Evolutionary conservation across 2,113 vertebrate genomes (phyloP).

Genomic region (Charadrius vociferus): DNA sequence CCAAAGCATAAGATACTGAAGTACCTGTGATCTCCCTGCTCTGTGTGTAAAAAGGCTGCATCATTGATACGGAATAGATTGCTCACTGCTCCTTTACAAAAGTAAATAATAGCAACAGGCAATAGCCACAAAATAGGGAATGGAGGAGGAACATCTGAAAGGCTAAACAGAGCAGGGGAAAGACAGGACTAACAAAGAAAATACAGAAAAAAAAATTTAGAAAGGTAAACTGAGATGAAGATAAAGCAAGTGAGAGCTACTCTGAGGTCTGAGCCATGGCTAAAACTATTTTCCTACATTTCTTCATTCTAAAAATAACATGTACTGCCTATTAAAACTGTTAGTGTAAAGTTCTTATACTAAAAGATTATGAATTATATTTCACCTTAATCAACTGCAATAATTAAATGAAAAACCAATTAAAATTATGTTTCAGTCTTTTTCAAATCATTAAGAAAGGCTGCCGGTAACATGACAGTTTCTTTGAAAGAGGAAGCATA

Average conservation of each 20-base stretch:
- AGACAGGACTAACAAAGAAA: not conserved
- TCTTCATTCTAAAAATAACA: not conserved
- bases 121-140: not conserved
- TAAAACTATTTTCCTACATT: not conserved
- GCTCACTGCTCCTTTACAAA: not conserved
- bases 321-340: not conserved
- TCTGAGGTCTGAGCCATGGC: not conserved
- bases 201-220: not conserved
- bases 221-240: not conserved
- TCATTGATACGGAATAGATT: not conserved
- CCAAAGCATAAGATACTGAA: not conserved
- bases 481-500: constrained; percentile 63
- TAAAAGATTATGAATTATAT: not conserved
- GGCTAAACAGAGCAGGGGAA: not conserved
- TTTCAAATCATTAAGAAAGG: not conserved
- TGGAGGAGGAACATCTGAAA: not conserved
- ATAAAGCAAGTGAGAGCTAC: not conserved
- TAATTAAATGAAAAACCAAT: constrained; percentile 6
- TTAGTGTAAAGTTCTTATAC: not conserved
- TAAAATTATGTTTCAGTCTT: not conserved
- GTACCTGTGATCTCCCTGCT: not conserved
- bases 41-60: not conserved
- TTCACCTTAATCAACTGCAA: not conserved
- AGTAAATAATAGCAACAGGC: not conserved
- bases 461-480: not conserved